Evolutionary conservation across 2,888 invertebrate species (phyloP).

Genomic region (Lissocephala sabroskyi): DNA sequence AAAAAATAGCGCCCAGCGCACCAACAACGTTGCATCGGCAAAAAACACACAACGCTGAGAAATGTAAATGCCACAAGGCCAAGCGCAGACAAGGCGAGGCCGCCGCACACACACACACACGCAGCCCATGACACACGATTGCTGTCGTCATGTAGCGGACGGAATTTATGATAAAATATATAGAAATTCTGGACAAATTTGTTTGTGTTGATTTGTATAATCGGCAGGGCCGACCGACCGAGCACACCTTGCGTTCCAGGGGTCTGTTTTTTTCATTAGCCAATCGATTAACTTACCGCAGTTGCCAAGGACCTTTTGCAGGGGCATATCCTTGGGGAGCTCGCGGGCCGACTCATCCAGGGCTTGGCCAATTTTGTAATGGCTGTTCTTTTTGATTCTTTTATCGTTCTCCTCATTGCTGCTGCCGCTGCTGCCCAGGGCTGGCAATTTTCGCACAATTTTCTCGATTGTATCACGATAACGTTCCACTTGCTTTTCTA

Average conservation of each 20-base stretch:
- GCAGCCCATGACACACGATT: conserved; percentile 52
- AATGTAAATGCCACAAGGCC: conserved; percentile 65
- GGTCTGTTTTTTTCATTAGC: no score
- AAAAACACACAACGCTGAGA: conserved; percentile 37
- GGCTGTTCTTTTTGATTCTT: conserved; percentile 88
- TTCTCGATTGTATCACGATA: conserved; percentile 72
- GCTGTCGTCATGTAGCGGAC: conserved; percentile 1
- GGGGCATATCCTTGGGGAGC: conserved; percentile 75
- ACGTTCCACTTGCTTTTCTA: conserved; percentile 71
- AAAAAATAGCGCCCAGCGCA: conserved; percentile 41
- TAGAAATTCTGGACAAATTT: background rate
- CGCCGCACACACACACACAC: conserved; percentile 37
- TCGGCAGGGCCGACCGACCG: no score
- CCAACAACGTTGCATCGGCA: conserved; percentile 11
- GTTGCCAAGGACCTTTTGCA: conserved; percentile 67
- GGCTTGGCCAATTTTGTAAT: conserved; percentile 84
- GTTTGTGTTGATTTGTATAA: no score
- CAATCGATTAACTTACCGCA: conserved; percentile 67
- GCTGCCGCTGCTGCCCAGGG: conserved; percentile 50
- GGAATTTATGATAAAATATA: background rate
- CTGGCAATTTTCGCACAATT: conserved; percentile 71
- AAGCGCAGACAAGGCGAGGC: conserved; percentile 64
- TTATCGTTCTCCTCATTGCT: conserved; percentile 79
- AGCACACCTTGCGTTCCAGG: background rate
- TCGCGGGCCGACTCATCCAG: conserved; percentile 81